A percentile compares a stretch with the other conserved stretches of the same genome.
These are phyloP conservation scores for Odontothrips loti DNA, from an alignment of 2,888 invertebrate species.

Conservation along the genomic window DNA sequence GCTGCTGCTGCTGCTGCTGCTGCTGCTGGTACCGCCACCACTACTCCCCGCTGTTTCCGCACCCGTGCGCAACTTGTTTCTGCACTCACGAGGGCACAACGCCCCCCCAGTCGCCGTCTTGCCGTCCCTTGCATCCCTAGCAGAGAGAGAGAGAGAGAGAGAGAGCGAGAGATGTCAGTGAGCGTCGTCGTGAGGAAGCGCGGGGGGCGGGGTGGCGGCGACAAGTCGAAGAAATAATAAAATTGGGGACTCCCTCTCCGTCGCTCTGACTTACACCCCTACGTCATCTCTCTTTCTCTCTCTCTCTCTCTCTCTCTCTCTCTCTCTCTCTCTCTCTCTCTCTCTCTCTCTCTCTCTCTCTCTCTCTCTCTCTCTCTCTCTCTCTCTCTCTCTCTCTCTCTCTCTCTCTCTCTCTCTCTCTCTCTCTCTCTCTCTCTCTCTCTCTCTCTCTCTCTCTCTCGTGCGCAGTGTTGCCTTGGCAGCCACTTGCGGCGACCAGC, in stretches of 20 bases:
- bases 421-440: constrained; percentile 26
- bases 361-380: constrained; percentile 27
- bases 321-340: constrained; percentile 15
- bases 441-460: constrained; percentile 38
- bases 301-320: constrained; percentile 38
- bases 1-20: too few relatives aligned
- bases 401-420: constrained; percentile 35
- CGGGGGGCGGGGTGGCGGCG: too few relatives aligned
- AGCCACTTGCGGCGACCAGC: background rate
- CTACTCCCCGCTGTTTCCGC: background rate
- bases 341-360: constrained; percentile 39
- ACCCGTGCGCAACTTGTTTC: constrained; percentile 28
- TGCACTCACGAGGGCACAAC: constrained; percentile 5
- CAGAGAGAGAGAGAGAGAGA: too few relatives aligned
- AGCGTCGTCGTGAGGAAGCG: too few relatives aligned
- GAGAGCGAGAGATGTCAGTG: too few relatives aligned
- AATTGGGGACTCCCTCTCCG: background rate
- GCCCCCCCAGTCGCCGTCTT: background rate
- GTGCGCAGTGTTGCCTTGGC: background rate
- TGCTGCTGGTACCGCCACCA: too few relatives aligned
- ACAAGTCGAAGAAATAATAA: too few relatives aligned
- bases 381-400: constrained; percentile 36
- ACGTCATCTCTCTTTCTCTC: constrained; percentile 6
- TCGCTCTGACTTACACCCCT: constrained; percentile 19
- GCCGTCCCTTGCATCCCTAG: background rate